Base-by-base conservation (phyloP, 2,888 invertebrate genomes). In the Eristalinus aeneus region DNA sequence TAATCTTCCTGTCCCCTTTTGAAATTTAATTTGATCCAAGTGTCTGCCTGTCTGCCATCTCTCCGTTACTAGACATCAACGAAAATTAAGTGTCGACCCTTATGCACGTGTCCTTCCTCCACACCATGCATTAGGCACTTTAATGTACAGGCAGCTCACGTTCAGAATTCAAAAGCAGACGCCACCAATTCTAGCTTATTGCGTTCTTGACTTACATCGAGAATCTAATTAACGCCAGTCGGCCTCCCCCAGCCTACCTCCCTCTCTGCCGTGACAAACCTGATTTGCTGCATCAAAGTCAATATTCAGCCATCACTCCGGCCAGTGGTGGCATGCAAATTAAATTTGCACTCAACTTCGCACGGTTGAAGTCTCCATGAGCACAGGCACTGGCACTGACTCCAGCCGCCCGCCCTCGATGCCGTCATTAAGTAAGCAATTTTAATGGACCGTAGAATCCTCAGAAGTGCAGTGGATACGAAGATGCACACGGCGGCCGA, bases 401-500 rank as follows among this genome's bases (percentile, higher is more conserved):
- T 9, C 11, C 54, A 32, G 61, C 32, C 32, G 56, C 54, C 64
- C 39, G 54, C 76, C 39, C 56, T 23, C 69, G 73, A 65, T 32
- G 34, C 69, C 31, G 36, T 75, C 71, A 80, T 80, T 84, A 78
- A 86, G 69, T 78, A 73, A 78, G 67, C 77, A 86, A 80, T 77
- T 82, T 86, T 86, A 86, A 86, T 86, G 86, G 81, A 86, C 86
- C 78, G 65, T 81, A 56, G 65, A 64, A 82, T 77, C 77, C 82
- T 86, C 74, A 74, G 82, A 82, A 71, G 74, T 86, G 81, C 68
- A 73, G 73, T 81, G 81, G 10, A 2, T 11, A 58, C 67, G 54
- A 74, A 74, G 63, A 63, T 74, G 81, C 81, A 68, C 60, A 63
- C 73, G 60, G 22, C 23, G 11, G 23, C n/a, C 56, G 56, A 27